Base-by-base conservation (phyloP, 2,797 vertebrate species). In the Lepus oiostolus region DNA sequence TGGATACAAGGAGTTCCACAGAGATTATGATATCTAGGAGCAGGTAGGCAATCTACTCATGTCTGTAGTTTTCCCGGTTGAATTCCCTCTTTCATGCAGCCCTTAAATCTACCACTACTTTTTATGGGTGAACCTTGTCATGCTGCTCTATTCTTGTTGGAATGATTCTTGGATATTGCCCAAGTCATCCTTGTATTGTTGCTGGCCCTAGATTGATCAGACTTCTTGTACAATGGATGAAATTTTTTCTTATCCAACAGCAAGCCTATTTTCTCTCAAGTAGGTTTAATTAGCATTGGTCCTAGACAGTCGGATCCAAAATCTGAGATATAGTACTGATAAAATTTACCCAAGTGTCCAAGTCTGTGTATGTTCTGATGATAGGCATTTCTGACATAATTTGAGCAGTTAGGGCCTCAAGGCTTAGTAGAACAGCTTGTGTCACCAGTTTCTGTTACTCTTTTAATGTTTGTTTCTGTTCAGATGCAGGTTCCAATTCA, bases 1-100 rank as follows among this genome's bases (percentile, higher is more conserved):
- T 9, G 21, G n/a, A 60, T 22, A 58, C 17, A 22, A 79, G 26
- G 42, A 30, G 10, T 8, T 38, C 32, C 42, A 60, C 19, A 32
- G 50, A 65, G 28, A 30, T 30, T 24, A 2, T 38, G 35, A 50
- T 5, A 26, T 28, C 2, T 32, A 13, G 16, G 28, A 30, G 28
- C 52, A 88, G 16, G 28, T 54, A 71, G 24, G 9, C 10, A 60
- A 5, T 32, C 9, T 19, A 24, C 47, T 94, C 32, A 10, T 26
- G 10, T 17, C 1, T 62, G 11, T n/a, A 7, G 3, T 68, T 7
- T 4, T 24, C 35, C 5, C 30, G 0, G 1, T 8, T 4, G n/a
- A 81, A 52, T 28, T n/a, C 0, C 12, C n/a, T 24, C 13, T 5
- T 8, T 28, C 26, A 22, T 14, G 50, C 13, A 79, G 4, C 42